Evolutionary conservation across 2,113 vertebrate species (phyloP).

Genomic region (Tetraodon nigroviridis): DNA sequence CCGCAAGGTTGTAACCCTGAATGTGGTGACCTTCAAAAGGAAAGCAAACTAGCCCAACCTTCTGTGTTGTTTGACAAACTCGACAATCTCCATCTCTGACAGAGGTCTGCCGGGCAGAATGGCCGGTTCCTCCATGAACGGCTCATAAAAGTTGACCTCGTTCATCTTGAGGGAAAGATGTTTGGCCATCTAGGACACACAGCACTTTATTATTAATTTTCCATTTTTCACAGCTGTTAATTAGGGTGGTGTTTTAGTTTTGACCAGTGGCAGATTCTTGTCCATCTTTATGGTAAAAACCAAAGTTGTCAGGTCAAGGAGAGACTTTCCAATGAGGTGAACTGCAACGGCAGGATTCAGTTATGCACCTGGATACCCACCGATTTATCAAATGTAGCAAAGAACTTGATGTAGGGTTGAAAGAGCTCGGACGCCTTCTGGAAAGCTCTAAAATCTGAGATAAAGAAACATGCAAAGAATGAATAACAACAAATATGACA

Average conservation of each 20-base stretch:
- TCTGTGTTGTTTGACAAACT: conserved; percentile 87
- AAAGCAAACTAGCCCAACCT: conserved; percentile 67
- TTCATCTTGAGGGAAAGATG: conserved; percentile 95
- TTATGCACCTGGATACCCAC: conserved; percentile 69
- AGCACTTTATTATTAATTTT: conserved; percentile 1
- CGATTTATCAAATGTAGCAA: conserved; percentile 94
- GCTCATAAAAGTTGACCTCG: conserved; percentile 96
- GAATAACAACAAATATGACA: neutral
- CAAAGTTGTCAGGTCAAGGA: too few species aligned
- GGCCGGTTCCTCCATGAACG: conserved; percentile 92
- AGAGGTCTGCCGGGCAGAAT: conserved; percentile 87
- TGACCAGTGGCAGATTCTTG: too few species aligned
- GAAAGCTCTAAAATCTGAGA: conserved; percentile 89
- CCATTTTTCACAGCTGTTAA: too few species aligned
- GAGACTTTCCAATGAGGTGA: too few species aligned
- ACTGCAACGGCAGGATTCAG: neutral
- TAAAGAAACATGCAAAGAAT: conserved; percentile 19
- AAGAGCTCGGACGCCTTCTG: conserved; percentile 93
- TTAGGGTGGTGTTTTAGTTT: too few species aligned
- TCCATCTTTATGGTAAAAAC: too few species aligned
- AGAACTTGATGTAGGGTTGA: conserved; percentile 94
- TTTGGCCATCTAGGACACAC: conserved; percentile 84
- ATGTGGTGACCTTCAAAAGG: neutral
- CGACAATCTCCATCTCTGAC: conserved; percentile 89
- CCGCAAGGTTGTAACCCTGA: neutral